Base-by-base conservation (phyloP, 1,140 invertebrate species). In the Bombus pascuorum region DNA sequence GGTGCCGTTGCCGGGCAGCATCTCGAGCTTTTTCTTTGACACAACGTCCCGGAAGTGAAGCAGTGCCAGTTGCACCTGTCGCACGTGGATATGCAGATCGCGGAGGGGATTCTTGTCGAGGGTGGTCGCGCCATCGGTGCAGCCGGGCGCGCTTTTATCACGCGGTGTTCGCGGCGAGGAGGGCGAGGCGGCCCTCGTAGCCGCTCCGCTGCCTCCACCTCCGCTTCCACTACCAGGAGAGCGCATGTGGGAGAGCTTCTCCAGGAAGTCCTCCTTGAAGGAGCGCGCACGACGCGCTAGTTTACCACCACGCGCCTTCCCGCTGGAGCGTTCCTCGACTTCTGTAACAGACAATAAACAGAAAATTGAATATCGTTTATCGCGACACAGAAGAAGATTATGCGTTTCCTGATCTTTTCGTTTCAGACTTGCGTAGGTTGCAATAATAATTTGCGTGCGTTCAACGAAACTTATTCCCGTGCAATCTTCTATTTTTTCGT, bases 21-120 rank as follows among this genome's bases (percentile, higher is more conserved):
- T 98, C 95, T 99, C 98, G 86, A 98, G 95, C 95, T 98, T 99
- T 92, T 98, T 97, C 95, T 98, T 98, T 81, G 97, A 97, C 75
- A 99, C 98, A 47, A 98, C 98, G 96, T 98, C 98, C 71, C 97
- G 96, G 94, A 98, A 98, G 95, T 98, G 98, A 91, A 97, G 97
- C 76, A 98, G 95, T 25, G 98, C 97, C 94, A 97, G 96, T 91
- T 97, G 97, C 83, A 97, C 97, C 96, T 97, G 95, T 53, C 95
- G 90, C 34, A 95, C 95, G 90, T 95, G 95, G 37, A 94, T 91
- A 78, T 95, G 94, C 66, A 95, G 87, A 71, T 95, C 95, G 32
- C 94, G 92, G 25, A 96, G 90, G 25, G 96, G 95, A 85, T 95
- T 96, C 86, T 95, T 95, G 32, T 96, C 95, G 77, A 91, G 84